Base-by-base conservation (phyloP, 2,888 invertebrate genomes). In the Halocaridina rubra region DNA sequence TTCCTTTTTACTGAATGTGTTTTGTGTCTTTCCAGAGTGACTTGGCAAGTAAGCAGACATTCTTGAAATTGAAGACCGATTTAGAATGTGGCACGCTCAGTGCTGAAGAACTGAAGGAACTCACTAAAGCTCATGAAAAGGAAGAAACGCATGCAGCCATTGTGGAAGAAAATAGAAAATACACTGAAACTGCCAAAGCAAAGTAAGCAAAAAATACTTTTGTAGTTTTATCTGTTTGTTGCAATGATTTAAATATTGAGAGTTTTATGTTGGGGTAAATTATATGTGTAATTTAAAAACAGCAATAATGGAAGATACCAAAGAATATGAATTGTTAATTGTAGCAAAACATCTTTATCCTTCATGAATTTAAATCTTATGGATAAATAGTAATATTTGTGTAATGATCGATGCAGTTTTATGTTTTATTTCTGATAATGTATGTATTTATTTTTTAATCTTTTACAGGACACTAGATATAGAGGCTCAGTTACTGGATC, bases 201-300 rank as follows among this genome's bases (percentile, higher is more conserved):
- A 88, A 86, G 88, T 88, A 84, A 84, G 88, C 77, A 22, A 24
- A n/a, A n/a, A n/a, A n/a, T n/a, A n/a, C n/a, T n/a, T n/a, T n/a
- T n/a, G n/a, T n/a, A n/a, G n/a, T n/a, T n/a, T n/a, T n/a, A n/a
- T n/a, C n/a, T n/a, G n/a, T n/a, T n/a, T n/a, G n/a, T n/a, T n/a
- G n/a, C n/a, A n/a, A n/a, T n/a, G n/a, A n/a, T n/a, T n/a, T n/a
- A n/a, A n/a, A n/a, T n/a, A n/a, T n/a, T n/a, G n/a, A n/a, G n/a
- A n/a, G n/a, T n/a, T n/a, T n/a, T n/a, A n/a, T n/a, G n/a, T n/a
- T n/a, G n/a, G n/a, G n/a, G n/a, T n/a, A n/a, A n/a, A n/a, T n/a
- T n/a, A n/a, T n/a, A n/a, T n/a, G n/a, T n/a, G n/a, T n/a, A n/a
- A n/a, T n/a, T n/a, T n/a, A n/a, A n/a, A n/a, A n/a, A n/a, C n/a